Base-by-base conservation (phyloP, 2,888 invertebrate species). In the Syrphus vitripennis region DNA sequence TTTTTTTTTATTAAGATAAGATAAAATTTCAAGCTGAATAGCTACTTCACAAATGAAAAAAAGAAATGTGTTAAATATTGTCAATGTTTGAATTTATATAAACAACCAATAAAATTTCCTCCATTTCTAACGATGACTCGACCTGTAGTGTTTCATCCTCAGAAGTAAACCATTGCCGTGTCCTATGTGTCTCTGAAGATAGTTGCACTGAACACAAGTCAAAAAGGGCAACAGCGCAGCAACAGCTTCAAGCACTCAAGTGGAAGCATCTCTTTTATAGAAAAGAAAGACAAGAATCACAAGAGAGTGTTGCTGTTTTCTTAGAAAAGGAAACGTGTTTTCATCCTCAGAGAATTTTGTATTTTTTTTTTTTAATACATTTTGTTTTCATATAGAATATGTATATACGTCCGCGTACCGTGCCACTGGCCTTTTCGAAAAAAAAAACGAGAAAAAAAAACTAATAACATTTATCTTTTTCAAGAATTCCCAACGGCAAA, bases 391-490 rank as follows among this genome's bases (percentile, higher is more conserved):
- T 14, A 2, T n/a, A 37, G 4, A 21, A 34, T 21, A 24, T 40
- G 4, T 10, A 7, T n/a, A 6, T 19, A 19, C 19, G 21, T 34
- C 34, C 19, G 31, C 24, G n/a, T n/a, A 31, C 31, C 6, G 14
- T 61, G 50, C 14, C 40, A 3, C 2, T 42, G 10, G 40, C 26
- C 63, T 72, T 40, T 16, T 14, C 24, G 6, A 21, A 10, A 9
- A 31, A 53, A 26, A 57, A 16, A 29, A 37, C 37, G 26, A 7
- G 40, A 31, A 61, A 75, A 40, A 57, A 65, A 59, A 77, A 59
- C 76, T 77, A 83, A 77, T 77, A 72, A 77, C 48, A 70, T 74
- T 71, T 40, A 65, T 59, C 65, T 67, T 50, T 71, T 76, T 82
- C 42, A 48, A 57, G 63, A 70, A 72, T 77, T 67, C 77, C 59